Base-by-base conservation (phyloP, 2,113 vertebrate species). In the Phyllopteryx taeniolatus region DNA sequence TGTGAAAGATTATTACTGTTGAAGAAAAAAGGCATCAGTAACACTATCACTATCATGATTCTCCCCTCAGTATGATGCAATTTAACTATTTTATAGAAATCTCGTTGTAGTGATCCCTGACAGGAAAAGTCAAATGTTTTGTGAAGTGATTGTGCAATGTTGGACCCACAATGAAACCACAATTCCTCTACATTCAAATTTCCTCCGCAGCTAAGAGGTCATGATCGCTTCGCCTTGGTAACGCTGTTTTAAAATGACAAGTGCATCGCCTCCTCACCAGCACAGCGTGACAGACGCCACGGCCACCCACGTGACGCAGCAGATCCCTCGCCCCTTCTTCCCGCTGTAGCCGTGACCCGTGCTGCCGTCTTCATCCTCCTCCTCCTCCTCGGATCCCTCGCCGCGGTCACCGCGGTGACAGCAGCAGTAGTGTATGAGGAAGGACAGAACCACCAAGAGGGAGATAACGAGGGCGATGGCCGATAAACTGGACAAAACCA, bases 351-450 rank as follows among this genome's bases (percentile, higher is more conserved):
- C 92, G 66, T 91, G 93, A 81, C 90, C 92, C 8, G 91, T 91
- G 81, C 91, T 92, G 70, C 83, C 87, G 59, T 93, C 91, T 59
- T 93, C 93, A 43, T 93, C 85, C 47, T 94, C 94, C 49, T 94
- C 93, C 59, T 94, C 94, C 3, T 95, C 93, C 72, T 94, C 90
- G 4, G 90, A 90, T 69, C 93, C 94, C 53, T 91, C 91, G 43
- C 84, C 87, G 53, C 87, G 85, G 75, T 93, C 91, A 7, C 91
- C 88, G 49, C 91, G 91, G 84, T 89, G 92, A 87, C 92, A 93
- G 90, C 94, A 95, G 91, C 95, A 97, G 90, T 95, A 97, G 88
- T 94, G 93, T 83, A 96, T 94, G 86, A 97, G 94, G 92, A 96
- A 97, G 85, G 94, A 94, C 33, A 95, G 93, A 56, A 96, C 90